Percentiles rank a stretch among this genome's conserved stretches.
Evolutionary conservation across 1,140 invertebrate species (phyloP).

Genomic region (Thaumatotibia leucotreta): DNA sequence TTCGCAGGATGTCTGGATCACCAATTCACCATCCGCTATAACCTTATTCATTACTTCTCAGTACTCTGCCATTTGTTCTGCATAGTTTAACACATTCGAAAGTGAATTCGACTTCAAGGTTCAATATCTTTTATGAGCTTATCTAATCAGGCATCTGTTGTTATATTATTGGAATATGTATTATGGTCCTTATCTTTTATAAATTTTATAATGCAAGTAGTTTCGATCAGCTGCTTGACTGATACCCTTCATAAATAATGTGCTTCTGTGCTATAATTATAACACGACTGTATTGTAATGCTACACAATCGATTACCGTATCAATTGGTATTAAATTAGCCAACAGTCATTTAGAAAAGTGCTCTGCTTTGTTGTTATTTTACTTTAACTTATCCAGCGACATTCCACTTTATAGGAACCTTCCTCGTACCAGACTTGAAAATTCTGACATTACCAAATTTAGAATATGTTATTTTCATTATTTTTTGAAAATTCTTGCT

Average conservation of each 20-base stretch:
- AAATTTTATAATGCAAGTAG: not conserved
- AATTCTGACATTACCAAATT: too few species aligned
- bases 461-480: too few species aligned
- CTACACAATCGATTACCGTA: too few species aligned
- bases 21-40: constrained; percentile 30
- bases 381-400: too few species aligned
- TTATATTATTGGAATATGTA: constrained; percentile 7
- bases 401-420: too few species aligned
- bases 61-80: not conserved
- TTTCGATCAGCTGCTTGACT: not conserved
- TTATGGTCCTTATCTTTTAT: not conserved
- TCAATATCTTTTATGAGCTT: constrained; percentile 1
- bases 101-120: constrained; percentile 8
- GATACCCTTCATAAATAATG: not conserved
- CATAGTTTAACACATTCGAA: constrained; percentile 2
- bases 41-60: constrained; percentile 15
- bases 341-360: too few species aligned
- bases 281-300: too few species aligned
- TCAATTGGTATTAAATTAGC: too few species aligned
- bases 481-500: too few species aligned
- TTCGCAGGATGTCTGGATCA: constrained; percentile 33
- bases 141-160: constrained; percentile 1
- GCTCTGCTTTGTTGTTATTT: too few species aligned
- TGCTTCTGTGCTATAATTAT: not conserved
- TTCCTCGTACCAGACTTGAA: too few species aligned